A percentile compares a stretch with the other conserved stretches of the same genome.
Evolutionary conservation across 2,888 invertebrate genomes (phyloP).

Genomic region (Drosophila quasianomalipes): DNA sequence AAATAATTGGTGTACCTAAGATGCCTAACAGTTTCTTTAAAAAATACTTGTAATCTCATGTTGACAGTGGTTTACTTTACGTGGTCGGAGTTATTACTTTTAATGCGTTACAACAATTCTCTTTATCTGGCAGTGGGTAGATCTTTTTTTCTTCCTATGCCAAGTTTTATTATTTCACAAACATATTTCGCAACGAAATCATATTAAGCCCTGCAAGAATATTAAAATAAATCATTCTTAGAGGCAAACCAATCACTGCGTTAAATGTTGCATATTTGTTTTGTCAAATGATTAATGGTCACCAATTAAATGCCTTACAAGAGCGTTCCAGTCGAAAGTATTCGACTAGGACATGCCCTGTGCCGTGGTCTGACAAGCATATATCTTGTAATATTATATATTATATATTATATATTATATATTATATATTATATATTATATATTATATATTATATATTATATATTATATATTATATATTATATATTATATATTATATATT

Average conservation of each 20-base stretch:
- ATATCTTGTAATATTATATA: background rate
- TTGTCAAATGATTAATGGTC: slow-evolving; percentile 15
- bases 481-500: no score
- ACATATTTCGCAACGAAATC: slow-evolving; percentile 1
- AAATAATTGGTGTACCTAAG: background rate
- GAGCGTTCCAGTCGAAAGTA: background rate
- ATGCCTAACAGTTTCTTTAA: background rate
- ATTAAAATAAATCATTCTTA: slow-evolving; percentile 13
- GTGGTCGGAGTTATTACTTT: background rate
- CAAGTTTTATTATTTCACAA: background rate
- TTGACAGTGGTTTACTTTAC: background rate
- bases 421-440: no score
- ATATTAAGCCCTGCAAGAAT: slow-evolving; percentile 1
- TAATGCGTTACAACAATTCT: background rate
- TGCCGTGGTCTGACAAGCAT: background rate
- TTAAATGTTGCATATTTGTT: slow-evolving; percentile 21
- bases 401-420: no score
- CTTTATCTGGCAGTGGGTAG: background rate
- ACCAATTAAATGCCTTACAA: slow-evolving; percentile 11
- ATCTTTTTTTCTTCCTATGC: background rate
- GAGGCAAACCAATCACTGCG: slow-evolving; percentile 11
- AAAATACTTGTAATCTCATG: background rate
- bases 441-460: no score
- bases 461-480: no score
- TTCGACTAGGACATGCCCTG: background rate